Evolutionary conservation across 1,140 invertebrate species (phyloP).

Genomic region (Lordiphosa mommai): DNA sequence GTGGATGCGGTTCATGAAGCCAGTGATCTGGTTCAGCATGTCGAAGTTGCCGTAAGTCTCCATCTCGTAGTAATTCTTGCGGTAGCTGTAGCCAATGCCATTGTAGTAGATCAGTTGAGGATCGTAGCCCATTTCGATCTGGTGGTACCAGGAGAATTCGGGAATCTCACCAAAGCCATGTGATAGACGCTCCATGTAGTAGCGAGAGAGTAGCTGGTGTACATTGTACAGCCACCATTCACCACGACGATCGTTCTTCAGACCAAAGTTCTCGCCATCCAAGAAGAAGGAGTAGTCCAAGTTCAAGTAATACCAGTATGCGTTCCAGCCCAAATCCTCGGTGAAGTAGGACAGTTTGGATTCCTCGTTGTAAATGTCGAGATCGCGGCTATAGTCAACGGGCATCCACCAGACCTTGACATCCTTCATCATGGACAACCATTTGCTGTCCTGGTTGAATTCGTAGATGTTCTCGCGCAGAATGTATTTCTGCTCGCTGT

Average conservation of each 20-base stretch:
- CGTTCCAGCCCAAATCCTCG: constrained; percentile 86
- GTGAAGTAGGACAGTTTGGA: constrained; percentile 86
- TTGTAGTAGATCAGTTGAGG: constrained; percentile 83
- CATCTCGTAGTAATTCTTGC: constrained; percentile 82
- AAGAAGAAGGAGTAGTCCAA: constrained; percentile 85
- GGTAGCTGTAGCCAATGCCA: constrained; percentile 83
- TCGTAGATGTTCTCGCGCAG: constrained; percentile 67
- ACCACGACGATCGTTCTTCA: constrained; percentile 82
- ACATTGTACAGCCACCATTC: constrained; percentile 83
- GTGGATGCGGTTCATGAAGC: constrained; percentile 83
- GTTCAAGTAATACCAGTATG: constrained; percentile 86
- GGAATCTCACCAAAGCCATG: constrained; percentile 83
- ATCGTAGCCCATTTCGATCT: constrained; percentile 82
- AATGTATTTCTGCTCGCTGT: constrained; percentile 60
- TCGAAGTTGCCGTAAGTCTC: constrained; percentile 83
- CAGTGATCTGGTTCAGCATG: constrained; percentile 80
- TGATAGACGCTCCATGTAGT: constrained; percentile 85
- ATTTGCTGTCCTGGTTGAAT: constrained; percentile 57
- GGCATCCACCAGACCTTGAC: constrained; percentile 66
- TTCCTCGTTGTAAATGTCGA: constrained; percentile 82
- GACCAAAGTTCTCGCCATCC: constrained; percentile 80
- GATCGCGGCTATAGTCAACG: constrained; percentile 80
- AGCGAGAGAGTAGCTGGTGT: constrained; percentile 83
- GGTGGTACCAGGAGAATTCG: constrained; percentile 81
- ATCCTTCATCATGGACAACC: constrained; percentile 58